These are phyloP conservation scores for Trematocara zebra DNA, from an alignment of 2,113 vertebrate genomes.

Conservation along the genomic window DNA sequence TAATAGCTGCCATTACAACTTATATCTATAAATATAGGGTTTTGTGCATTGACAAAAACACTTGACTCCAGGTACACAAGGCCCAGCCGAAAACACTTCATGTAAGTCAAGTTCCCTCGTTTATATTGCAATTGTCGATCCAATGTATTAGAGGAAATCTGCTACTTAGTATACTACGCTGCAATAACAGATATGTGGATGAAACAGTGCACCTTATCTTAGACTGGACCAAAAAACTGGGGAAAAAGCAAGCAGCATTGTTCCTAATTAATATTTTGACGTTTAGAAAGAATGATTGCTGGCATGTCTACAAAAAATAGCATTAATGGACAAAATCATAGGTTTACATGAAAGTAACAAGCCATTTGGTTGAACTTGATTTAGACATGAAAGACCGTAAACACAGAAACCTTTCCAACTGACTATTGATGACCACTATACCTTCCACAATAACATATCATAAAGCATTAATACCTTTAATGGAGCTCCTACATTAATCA, in stretches of 20 bases:
- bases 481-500: not conserved
- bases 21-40: not conserved
- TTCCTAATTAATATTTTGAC: not conserved
- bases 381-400: not conserved
- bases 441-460: not conserved
- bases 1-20: not conserved
- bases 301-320: not conserved
- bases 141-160: not conserved
- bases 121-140: not conserved
- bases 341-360: not conserved
- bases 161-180: not conserved
- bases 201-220: not conserved
- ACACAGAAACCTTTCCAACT: not conserved
- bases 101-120: not conserved
- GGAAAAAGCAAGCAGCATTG: not conserved
- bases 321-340: not conserved
- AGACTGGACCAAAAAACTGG: not conserved
- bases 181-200: not conserved
- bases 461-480: not conserved
- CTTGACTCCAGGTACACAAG: not conserved
- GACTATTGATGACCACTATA: not conserved
- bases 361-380: not conserved
- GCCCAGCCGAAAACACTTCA: not conserved
- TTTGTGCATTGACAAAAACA: not conserved
- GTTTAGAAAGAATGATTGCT: not conserved